Evolutionary conservation across 2,888 invertebrate genomes (phyloP).

Genomic region (Apamea anceps): DNA sequence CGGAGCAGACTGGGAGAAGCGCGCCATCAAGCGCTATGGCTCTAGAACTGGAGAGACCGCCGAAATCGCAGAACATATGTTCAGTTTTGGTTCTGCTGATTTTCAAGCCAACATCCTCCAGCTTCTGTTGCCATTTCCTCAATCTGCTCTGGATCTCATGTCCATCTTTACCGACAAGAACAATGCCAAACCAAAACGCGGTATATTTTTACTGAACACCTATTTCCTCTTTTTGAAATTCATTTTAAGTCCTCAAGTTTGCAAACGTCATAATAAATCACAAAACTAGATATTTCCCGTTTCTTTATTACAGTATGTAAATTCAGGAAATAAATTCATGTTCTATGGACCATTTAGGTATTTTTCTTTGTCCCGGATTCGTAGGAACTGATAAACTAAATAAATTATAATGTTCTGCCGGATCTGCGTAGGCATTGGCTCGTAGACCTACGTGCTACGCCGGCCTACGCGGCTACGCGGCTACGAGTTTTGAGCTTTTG

Average conservation of each 20-base stretch:
- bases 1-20: too few species aligned
- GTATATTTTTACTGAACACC: too few species aligned
- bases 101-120: too few species aligned
- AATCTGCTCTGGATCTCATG: too few species aligned
- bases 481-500: constrained; percentile 28
- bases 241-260: background rate
- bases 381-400: constrained; percentile 45
- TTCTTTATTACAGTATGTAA: constrained; percentile 56
- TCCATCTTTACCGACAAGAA: too few species aligned
- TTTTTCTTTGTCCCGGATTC: constrained; percentile 17
- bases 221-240: background rate
- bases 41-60: too few species aligned
- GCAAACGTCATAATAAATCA: constrained; percentile 15
- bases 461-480: constrained; percentile 50
- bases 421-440: constrained; percentile 34
- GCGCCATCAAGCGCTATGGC: too few species aligned
- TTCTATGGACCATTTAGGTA: constrained; percentile 14
- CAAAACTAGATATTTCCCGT: constrained; percentile 19
- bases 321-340: constrained; percentile 49
- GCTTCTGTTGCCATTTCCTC: too few species aligned
- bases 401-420: constrained; percentile 39
- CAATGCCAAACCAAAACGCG: background rate
- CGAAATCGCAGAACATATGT: too few species aligned
- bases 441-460: constrained; percentile 62
- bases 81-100: too few species aligned